Conservation (phyloP, 1,140 invertebrate genomes). For the Bactericera cockerelli region DNA sequence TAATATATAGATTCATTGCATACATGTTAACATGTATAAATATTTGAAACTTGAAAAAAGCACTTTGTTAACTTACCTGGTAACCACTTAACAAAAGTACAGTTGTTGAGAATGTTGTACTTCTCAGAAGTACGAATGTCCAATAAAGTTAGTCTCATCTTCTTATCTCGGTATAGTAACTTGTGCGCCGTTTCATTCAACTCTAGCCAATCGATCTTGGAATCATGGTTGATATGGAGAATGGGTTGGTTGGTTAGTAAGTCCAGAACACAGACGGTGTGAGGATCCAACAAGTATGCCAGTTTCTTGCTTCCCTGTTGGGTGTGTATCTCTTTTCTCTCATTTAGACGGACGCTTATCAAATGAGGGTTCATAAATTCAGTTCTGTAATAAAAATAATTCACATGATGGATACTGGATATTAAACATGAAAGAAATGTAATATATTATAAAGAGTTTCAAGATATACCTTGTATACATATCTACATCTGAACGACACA, state of each 20-base stretch:
- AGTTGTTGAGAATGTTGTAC: constrained; percentile 36
- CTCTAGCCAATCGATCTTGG: constrained; percentile 93
- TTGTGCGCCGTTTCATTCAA: constrained; percentile 86
- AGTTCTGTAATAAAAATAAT: too few species aligned
- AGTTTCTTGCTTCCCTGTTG: constrained; percentile 71
- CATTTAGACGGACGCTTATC: constrained; percentile 86
- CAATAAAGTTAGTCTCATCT: constrained; percentile 42
- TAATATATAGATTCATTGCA: too few species aligned
- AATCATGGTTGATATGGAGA: constrained; percentile 73
- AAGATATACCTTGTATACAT: too few species aligned
- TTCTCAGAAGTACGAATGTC: constrained; percentile 46
- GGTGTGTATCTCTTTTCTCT: constrained; percentile 41
- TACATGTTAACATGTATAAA: too few species aligned
- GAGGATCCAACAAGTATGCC: constrained; percentile 89
- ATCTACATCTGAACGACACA: too few species aligned
- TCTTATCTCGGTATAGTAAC: constrained; percentile 76
- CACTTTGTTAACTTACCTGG: too few species aligned
- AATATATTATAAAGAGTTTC: too few species aligned
- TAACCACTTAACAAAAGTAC: constrained; percentile 31
- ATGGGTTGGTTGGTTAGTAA: constrained; percentile 54
- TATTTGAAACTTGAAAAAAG: too few species aligned
- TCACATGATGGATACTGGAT: too few species aligned
- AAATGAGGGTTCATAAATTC: constrained; percentile 95
- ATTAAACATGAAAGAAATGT: too few species aligned
- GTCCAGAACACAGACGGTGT: constrained; percentile 85